Evolutionary conservation across 2,113 vertebrate species (phyloP).

Genomic region (Steatornis caripensis): DNA sequence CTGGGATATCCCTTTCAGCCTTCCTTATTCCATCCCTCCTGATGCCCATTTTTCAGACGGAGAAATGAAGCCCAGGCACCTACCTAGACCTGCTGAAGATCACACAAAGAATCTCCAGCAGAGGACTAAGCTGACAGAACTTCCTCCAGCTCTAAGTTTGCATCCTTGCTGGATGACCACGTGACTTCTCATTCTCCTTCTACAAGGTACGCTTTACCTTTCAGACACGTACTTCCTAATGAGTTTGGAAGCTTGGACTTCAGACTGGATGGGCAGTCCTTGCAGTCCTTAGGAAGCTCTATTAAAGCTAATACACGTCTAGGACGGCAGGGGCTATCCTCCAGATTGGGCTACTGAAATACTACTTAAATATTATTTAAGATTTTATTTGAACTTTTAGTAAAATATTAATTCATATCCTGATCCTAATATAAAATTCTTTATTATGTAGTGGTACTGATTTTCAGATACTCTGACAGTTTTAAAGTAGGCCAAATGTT

Average conservation of each 20-base stretch:
- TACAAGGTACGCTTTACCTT: background rate
- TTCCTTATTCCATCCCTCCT: background rate
- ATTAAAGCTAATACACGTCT: background rate
- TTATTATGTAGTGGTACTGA: background rate
- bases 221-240: background rate
- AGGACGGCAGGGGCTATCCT: background rate
- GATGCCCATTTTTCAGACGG: background rate
- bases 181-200: background rate
- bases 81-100: background rate
- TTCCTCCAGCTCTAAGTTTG: background rate
- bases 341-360: background rate
- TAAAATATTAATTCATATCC: constrained; percentile 36
- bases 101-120: background rate
- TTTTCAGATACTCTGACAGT: background rate
- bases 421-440: constrained; percentile 24
- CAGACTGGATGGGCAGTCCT: background rate
- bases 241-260: background rate
- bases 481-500: constrained; percentile 20
- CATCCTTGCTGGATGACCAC: background rate
- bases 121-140: background rate
- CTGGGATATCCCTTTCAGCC: background rate
- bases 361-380: background rate
- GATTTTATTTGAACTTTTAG: constrained; percentile 29
- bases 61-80: background rate
- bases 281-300: background rate